Evolutionary conservation across 2,797 vertebrate genomes (phyloP), one percentile per base, ranked within the genome.

Genomic region (Poecilia picta): DNA sequence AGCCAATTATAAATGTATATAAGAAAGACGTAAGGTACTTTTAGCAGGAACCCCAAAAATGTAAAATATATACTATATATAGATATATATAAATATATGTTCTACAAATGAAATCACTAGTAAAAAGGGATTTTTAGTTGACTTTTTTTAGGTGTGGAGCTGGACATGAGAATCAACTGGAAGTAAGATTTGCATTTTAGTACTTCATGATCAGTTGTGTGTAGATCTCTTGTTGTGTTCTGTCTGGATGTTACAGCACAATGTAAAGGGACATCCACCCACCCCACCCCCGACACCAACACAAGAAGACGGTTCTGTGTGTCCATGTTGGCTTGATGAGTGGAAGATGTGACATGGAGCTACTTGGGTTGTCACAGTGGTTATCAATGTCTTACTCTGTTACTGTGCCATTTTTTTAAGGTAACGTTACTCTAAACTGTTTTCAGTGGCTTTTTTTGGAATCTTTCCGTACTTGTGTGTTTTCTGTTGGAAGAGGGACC

Each of bases 101-200:
- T 91, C 87, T 89, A 84, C 78, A 72, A 87, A 90, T 89, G 91
- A 85, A 89, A 92, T 90, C 83, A 91, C 82, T 92, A 93, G 91
- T 92, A 83, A 93, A 93, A 91, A 84, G 89, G 90, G 91, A 46
- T 45, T 89, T 90, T 92, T 88, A 84, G 82, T 90, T 88, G 83
- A 75, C 77, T 88, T 90, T 92, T 87, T 83, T 85, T 87, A 89
- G 87, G 84, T 76, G 88, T 88, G 88, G 88, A 75, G 84, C 80
- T 89, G 89, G 93, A 87, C 87, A 77, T 77, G 77, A 93, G 86
- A 77, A 89, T 92, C 53, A 91, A 87, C 81, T 83, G 88, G 92
- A 91, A 88, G 91, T 91, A 93, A 85, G 80, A 91, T 95, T 95
- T 96, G 95, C 96, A 96, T 96, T 96, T 96, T 94, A 96, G 93